Conservation (phyloP, 92 coral and sea anemone genomes). For the Parazoanthus atlanticus region DNA sequence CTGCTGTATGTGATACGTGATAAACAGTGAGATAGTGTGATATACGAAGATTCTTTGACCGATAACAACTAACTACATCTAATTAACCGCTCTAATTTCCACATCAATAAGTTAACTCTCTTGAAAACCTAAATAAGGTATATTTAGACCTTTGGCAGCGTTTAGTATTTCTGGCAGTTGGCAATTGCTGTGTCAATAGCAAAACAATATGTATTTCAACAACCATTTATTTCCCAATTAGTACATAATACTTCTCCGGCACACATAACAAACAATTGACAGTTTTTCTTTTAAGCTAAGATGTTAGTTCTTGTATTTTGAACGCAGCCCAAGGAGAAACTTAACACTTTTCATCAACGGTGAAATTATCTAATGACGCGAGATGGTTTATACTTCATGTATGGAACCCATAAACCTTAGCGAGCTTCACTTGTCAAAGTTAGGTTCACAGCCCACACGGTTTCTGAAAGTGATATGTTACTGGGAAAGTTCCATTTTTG, state of each 20-base stretch:
- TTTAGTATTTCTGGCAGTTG: neutral
- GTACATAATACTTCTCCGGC: constrained; percentile 3
- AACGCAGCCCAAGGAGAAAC: neutral
- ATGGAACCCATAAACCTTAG: too few species aligned
- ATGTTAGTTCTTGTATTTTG: neutral
- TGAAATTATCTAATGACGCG: too few species aligned
- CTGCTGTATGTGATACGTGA: neutral
- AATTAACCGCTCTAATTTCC: neutral
- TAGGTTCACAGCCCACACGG: too few species aligned
- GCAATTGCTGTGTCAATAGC: neutral
- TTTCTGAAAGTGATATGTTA: too few species aligned
- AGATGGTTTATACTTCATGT: too few species aligned
- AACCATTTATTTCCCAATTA: neutral
- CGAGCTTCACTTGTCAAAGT: too few species aligned
- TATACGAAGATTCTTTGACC: neutral
- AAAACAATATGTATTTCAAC: neutral
- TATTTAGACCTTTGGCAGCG: too few species aligned
- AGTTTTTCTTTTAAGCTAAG: too few species aligned
- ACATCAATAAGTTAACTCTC: neutral
- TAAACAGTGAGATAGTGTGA: neutral
- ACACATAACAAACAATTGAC: neutral
- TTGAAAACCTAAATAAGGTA: neutral
- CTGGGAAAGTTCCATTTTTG: too few species aligned
- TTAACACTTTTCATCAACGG: neutral
- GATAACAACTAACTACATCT: neutral